Conservation (phyloP, 2,113 vertebrate species). For the Gasterosteus nipponicus region DNA sequence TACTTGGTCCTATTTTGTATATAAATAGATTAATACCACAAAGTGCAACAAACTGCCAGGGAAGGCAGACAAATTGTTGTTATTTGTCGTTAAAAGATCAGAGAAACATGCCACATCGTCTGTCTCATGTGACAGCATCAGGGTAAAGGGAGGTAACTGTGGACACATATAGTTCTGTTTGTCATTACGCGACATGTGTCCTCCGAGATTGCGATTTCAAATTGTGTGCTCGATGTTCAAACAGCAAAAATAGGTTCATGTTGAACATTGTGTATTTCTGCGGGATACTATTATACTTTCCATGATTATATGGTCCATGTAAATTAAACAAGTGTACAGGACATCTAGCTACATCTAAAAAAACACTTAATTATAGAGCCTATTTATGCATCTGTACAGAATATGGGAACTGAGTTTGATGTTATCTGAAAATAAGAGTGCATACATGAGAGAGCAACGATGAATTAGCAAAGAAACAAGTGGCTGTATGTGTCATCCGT, state of each 20-base stretch:
- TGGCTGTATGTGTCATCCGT: slow-evolving; percentile 48
- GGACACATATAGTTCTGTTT: not conserved
- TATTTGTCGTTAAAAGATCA: not conserved
- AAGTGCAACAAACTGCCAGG: not conserved
- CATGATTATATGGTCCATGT: not conserved
- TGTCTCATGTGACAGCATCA: not conserved
- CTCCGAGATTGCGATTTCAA: not conserved
- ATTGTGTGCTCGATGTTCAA: not conserved
- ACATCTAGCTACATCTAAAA: slow-evolving; percentile 4
- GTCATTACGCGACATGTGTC: not conserved
- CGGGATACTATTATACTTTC: not conserved
- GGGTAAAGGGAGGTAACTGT: not conserved
- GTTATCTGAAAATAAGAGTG: not conserved
- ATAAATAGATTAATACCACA: not conserved
- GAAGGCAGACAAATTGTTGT: not conserved
- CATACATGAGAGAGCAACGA: slow-evolving; percentile 57
- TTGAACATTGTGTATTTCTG: not conserved
- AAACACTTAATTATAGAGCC: slow-evolving; percentile 4
- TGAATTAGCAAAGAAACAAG: slow-evolving; percentile 36
- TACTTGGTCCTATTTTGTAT: not conserved
- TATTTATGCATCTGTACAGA: slow-evolving; percentile 1
- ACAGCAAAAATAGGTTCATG: not conserved
- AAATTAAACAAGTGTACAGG: not conserved
- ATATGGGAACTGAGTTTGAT: slow-evolving; percentile 13
- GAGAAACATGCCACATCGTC: not conserved